Base-by-base conservation (phyloP, 2,888 invertebrate species). In the Oxyscelio sp. region DNA sequence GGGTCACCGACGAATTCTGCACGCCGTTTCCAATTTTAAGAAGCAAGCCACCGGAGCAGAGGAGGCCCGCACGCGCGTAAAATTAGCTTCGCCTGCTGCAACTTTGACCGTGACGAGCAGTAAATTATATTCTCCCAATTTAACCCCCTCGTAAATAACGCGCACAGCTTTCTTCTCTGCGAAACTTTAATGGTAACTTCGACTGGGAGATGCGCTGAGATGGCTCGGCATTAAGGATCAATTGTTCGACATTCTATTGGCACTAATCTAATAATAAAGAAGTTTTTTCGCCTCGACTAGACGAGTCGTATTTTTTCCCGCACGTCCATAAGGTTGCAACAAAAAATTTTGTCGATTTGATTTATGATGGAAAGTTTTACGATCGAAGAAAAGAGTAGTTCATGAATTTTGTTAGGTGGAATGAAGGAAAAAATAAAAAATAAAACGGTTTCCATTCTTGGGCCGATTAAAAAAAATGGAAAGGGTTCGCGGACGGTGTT, bases 111-210 rank as follows among this genome's bases (percentile, higher is more conserved):
- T 77, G 68, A 77, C 79, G 79, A 82, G 63, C 71, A 77, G 77
- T 83, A 83, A 83, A 83, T 83, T 83, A 83, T 83, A 38, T 34
- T 77, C 83, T 48, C 66, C 71, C 75, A 65, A 77, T 79, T 74
- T 78, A 71, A 84, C 66, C 65, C 84, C 82, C 78, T 85, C 87
- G 83, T 88, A 86, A 88, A 88, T 88, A 87, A 87, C 68, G 31
- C 79, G 34, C 45, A 66, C 63, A 31, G 66, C 71, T 71, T 80
- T 71, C 58, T 73, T 59, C 58, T 45, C 43, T 43, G 78, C 56
- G 48, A 71, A 65, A 56, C 71, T 31, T 73, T 65, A 71, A 65
- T 56, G 56, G 56, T 56, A 31, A 65, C 54, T 45, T 40, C 31
- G 38, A 13, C 59, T 48, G 15, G 43, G 58, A 54, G 56, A 79